phyloP scores from a whole-genome alignment of 2,888 invertebrate species.

The Campaea margaritaria region DNA sequence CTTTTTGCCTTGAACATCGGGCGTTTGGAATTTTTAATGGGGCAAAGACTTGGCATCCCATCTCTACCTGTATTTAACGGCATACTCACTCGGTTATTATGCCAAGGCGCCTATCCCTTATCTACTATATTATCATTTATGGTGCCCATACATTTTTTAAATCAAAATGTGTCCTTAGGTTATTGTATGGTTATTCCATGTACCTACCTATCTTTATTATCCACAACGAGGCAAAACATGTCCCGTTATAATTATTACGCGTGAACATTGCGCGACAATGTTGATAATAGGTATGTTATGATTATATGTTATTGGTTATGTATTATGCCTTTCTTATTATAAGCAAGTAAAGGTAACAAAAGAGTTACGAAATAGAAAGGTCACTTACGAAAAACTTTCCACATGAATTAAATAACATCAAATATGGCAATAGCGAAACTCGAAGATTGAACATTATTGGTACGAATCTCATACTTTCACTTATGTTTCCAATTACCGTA shows the following conservation, averaged over 20 bases:
- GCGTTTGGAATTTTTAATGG: slow-evolving; percentile 62
- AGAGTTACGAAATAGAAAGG: slow-evolving; percentile 41
- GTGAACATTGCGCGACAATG: too few relatives aligned
- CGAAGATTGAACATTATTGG: slow-evolving; percentile 32
- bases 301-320: too few relatives aligned
- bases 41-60: slow-evolving; percentile 23
- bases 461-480: slow-evolving; percentile 41
- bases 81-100: slow-evolving; percentile 5
- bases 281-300: too few relatives aligned
- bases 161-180: too few relatives aligned
- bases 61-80: slow-evolving; percentile 21
- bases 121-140: not conserved
- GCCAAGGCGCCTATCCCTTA: not conserved
- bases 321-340: not conserved
- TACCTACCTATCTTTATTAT: too few relatives aligned
- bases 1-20: slow-evolving; percentile 31
- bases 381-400: slow-evolving; percentile 38
- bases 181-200: too few relatives aligned
- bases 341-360: slow-evolving; percentile 7
- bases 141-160: too few relatives aligned
- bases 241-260: too few relatives aligned
- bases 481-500: slow-evolving; percentile 43
- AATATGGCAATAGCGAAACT: slow-evolving; percentile 37
- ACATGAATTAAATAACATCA: slow-evolving; percentile 36
- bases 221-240: too few relatives aligned